These are phyloP conservation scores for Crocodylus rhombifer DNA, from an alignment of 2,797 vertebrate genomes.

Conservation along the genomic window DNA sequence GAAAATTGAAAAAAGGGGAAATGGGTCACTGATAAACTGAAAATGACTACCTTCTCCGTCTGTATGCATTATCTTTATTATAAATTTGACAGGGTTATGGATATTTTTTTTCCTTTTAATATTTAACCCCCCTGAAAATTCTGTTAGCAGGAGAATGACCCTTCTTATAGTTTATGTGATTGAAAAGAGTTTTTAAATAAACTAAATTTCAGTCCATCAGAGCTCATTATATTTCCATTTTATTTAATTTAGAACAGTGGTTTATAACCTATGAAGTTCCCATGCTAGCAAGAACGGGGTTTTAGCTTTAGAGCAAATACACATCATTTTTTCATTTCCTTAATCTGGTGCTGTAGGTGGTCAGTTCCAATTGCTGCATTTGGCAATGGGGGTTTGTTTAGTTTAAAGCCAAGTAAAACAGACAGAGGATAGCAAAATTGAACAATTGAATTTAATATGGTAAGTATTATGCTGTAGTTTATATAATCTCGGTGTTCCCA, in stretches of 20 bases:
- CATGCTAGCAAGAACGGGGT: slow-evolving; percentile 24
- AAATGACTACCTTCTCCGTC: slow-evolving; percentile 27
- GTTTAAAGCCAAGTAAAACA: slow-evolving; percentile 78
- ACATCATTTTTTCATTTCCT: slow-evolving; percentile 75
- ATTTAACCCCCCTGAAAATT: slow-evolving; percentile 23
- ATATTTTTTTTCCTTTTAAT: neutral
- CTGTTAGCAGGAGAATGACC: slow-evolving; percentile 43
- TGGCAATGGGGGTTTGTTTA: slow-evolving; percentile 68
- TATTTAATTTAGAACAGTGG: slow-evolving; percentile 63
- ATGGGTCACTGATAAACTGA: neutral
- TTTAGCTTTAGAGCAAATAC: slow-evolving; percentile 71
- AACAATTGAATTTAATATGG: slow-evolving; percentile 73
- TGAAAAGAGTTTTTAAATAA: slow-evolving; percentile 61
- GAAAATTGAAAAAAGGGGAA: slow-evolving; percentile 45
- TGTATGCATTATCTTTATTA: slow-evolving; percentile 8
- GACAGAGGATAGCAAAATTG: slow-evolving; percentile 69
- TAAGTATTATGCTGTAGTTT: slow-evolving; percentile 70
- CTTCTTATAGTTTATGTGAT: slow-evolving; percentile 39
- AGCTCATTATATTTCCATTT: slow-evolving; percentile 66
- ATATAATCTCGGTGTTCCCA: slow-evolving; percentile 65
- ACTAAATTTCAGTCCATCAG: slow-evolving; percentile 48
- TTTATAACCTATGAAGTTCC: slow-evolving; percentile 55
- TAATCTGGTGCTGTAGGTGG: slow-evolving; percentile 72
- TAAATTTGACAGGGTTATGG: slow-evolving; percentile 20
- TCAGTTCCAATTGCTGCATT: slow-evolving; percentile 71